A percentile compares a stretch with the other conserved stretches of the same genome.
phyloP scores from a whole-genome alignment of 2,113 vertebrate genomes.

The Oophaga pumilio region DNA sequence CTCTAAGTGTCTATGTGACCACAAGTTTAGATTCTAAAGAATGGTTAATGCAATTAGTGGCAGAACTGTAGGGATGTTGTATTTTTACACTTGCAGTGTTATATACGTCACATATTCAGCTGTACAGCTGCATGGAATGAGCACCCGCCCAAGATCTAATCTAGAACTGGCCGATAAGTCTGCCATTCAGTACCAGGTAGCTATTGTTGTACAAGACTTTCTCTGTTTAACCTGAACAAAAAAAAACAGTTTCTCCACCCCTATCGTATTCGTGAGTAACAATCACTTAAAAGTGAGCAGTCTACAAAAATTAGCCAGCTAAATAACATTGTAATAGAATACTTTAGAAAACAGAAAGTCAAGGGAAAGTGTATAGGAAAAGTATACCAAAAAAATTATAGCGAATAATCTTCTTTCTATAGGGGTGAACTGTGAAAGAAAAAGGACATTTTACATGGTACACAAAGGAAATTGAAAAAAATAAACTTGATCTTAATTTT shows the following conservation, averaged over 20 bases:
- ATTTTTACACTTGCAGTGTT: constrained; percentile 67
- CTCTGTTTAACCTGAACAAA: constrained; percentile 69
- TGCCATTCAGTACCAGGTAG: constrained; percentile 72
- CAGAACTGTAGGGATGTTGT: neutral
- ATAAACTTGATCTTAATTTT: no score
- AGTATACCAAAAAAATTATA: no score
- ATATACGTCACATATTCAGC: constrained; percentile 65
- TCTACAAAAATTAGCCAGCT: no score
- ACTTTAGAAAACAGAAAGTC: no score
- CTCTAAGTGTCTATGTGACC: neutral
- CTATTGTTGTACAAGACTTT: constrained; percentile 68
- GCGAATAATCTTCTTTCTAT: no score
- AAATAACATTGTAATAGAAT: no score
- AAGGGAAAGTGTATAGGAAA: no score
- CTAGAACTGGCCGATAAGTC: constrained; percentile 71
- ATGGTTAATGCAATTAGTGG: constrained; percentile 11
- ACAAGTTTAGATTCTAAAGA: neutral
- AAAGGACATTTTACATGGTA: no score
- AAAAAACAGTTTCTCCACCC: constrained; percentile 62
- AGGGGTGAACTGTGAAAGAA: no score
- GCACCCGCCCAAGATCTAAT: constrained; percentile 68
- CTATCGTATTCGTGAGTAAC: constrained; percentile 28
- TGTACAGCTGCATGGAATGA: constrained; percentile 52
- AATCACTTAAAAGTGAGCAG: neutral
- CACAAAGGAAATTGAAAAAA: no score